These are phyloP conservation scores for Tetranychus piercei DNA, from an alignment of 2,888 invertebrate species.

Conservation along the genomic window DNA sequence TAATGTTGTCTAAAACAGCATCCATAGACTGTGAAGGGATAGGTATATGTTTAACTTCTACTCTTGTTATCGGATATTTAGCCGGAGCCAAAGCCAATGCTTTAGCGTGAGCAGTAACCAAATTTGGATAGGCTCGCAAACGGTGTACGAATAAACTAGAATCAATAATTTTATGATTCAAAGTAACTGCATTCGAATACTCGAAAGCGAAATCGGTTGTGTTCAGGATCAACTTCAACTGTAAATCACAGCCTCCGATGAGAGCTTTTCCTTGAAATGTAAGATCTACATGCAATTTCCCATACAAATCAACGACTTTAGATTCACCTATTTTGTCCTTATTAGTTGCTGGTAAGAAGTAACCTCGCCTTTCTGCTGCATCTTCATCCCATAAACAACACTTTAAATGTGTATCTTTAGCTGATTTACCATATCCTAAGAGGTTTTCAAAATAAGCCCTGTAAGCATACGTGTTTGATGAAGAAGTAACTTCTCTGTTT, in stretches of 20 bases:
- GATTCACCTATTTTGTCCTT: neutral
- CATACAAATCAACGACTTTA: constrained; percentile 1
- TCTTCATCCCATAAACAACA: neutral
- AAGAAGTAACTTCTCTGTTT: neutral
- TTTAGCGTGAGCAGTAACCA: neutral
- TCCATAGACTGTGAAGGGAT: neutral
- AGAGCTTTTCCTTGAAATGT: constrained; percentile 2
- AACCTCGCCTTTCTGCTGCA: neutral
- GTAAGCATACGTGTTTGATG: neutral
- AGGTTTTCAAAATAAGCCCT: constrained; percentile 5
- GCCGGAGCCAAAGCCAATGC: neutral
- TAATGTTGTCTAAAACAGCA: constrained; percentile 2
- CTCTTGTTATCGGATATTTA: constrained; percentile 3
- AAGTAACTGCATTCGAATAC: too few species aligned
- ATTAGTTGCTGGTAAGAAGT: neutral
- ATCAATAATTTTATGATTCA: neutral
- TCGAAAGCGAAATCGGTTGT: constrained; percentile 3
- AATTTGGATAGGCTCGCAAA: neutral
- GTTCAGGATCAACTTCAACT: neutral
- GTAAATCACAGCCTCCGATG: constrained; percentile 1
- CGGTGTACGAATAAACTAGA: neutral
- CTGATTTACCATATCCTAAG: neutral
- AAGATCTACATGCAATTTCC: neutral
- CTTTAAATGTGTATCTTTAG: constrained; percentile 4
- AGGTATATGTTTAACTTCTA: neutral